Base-by-base conservation (phyloP, 2,113 vertebrate genomes). In the Cyrtonyx montezumae region DNA sequence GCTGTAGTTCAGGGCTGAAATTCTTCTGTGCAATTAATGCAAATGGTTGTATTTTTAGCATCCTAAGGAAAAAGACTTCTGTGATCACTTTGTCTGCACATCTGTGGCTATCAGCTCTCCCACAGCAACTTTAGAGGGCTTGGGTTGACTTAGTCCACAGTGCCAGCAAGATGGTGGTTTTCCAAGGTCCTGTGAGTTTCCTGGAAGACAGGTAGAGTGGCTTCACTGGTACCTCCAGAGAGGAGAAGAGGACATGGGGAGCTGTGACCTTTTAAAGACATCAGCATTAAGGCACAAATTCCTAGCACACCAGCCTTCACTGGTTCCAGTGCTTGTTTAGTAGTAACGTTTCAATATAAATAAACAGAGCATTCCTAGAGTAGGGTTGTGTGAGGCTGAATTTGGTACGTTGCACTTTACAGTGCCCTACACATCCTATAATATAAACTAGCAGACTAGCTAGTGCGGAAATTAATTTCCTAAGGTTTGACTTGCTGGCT, bases 391-490 rank as follows among this genome's bases (percentile, higher is more conserved):
- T 55, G 68, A 94, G 79, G 77, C 66, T 89, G 87, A 80, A 76
- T 96, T 88, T 86, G 75, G 77, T 92, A 84, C 45, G 73, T 88
- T 88, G 82, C 3, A 0, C 83, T 96, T 87, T 21, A 2, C n/a
- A 19, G 70, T 77, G 87, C 81, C 79, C 37, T 0, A 90, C 84
- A 93, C 79, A 89, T 90, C 55, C 34, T 78, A 62, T 93, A 94
- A 96, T 79, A 51, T 94, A 96, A 96, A 92, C 93, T 94, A 90
- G 49, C 84, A 91, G 88, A 61, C 75, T 89, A 92, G 66, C 80
- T 87, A 74, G 87, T 77, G 84, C 70, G 70, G 70, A 91, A 94
- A 95, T 93, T 94, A 89, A 96, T 96, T 95, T 89, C 18, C 0
- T 58, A 65, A 65, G 49, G 69, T 81, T 91, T 87, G 74, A 78